These are phyloP conservation scores for Drosophila sp. DNA, from an alignment of 1,140 invertebrate species.

Conservation along the genomic window DNA sequence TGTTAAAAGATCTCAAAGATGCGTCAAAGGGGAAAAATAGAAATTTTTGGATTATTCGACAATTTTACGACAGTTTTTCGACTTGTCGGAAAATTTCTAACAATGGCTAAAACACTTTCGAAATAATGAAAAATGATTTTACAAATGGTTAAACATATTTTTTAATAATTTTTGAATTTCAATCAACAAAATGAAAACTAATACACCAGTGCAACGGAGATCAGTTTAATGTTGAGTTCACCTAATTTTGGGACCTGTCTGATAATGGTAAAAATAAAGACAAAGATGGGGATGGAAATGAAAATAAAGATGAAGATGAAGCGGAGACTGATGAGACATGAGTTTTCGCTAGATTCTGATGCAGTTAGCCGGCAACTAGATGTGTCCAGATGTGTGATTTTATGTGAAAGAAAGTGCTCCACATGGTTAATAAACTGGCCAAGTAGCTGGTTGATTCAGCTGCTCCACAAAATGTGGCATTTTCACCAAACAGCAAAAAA, in stretches of 20 bases:
- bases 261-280: not conserved
- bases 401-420: constrained; percentile 45
- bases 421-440: constrained; percentile 17
- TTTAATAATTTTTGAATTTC: no score
- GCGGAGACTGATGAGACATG: not conserved
- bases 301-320: not conserved
- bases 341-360: constrained; percentile 3
- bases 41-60: no score
- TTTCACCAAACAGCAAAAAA: constrained; percentile 27
- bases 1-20: no score
- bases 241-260: constrained; percentile 17
- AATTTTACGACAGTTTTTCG: no score
- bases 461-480: constrained; percentile 42
- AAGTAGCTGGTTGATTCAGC: constrained; percentile 15
- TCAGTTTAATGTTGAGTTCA: not conserved
- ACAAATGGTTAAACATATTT: no score
- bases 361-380: not conserved
- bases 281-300: not conserved
- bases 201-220: not conserved
- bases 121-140: no score
- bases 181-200: no score
- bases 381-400: not conserved
- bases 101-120: no score
- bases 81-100: no score
- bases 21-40: no score